Base-by-base conservation (phyloP, 1,140 invertebrate genomes). In the Odontomachus brunneus region DNA sequence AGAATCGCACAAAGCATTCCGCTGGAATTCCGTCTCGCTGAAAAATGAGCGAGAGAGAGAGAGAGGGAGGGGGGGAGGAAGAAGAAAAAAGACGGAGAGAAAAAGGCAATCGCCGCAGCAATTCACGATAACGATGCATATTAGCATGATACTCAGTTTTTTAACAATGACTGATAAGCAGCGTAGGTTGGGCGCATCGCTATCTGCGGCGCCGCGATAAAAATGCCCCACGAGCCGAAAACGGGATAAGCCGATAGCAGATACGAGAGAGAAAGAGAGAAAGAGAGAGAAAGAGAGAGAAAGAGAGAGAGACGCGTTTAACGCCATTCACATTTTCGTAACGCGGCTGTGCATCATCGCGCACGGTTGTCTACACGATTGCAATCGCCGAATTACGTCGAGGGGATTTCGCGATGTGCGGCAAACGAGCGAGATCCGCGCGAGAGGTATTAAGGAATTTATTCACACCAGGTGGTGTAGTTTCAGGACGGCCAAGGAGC, bases 131-230 rank as follows among this genome's bases (percentile, higher is more conserved):
- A 17, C 59, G n/a, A 4, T 14, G 60, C 2, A 22, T 22, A 76
- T 76, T 66, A 65, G 15, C 49, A 17, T 24, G 62, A 76, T 22
- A 53, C n/a, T n/a, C 14, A 22, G 26, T 17, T 69, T 55, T 7
- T 44, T 51, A 26, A 71, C 65, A 69, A 71, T 57, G 24, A 69
- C 33, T 78, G 65, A 80, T 80, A 80, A 80, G 38, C 65, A 33
- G 26, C 22, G 3, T 38, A 76, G 51, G n/a, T 33, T 22, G 33
- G 38, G 48, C 44, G 33, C 75, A 80, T 29, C 51, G 65, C 33
- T 69, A 78, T 78, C 51, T 26, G 22, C n/a, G 75, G 51, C 22
- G 51, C 49, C 75, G 33, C 51, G 65, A 80, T 80, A 59, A 57
- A 78, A 78, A 78, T 55, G 60, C 74, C 33, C 4, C 19, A 15